Percentiles rank a stretch among this genome's conserved stretches.
Conservation (phyloP, 2,113 vertebrate species). For the Numida meleagris region DNA sequence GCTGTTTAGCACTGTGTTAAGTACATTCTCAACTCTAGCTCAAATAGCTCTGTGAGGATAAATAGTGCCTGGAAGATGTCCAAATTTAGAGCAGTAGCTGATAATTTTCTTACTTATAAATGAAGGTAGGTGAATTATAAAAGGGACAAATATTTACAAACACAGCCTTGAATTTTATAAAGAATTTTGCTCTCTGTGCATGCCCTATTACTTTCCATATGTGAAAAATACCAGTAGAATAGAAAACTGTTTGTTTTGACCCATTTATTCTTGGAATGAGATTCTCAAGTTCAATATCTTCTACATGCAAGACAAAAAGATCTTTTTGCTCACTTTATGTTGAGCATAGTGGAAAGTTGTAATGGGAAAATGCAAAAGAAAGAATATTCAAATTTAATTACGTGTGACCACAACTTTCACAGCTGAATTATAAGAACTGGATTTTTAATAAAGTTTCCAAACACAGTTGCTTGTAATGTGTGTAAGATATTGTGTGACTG, state of each 20-base stretch:
- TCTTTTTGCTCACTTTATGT: neutral
- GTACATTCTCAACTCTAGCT: neutral
- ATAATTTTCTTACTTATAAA: neutral
- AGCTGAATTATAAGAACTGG: neutral
- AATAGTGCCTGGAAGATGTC: neutral
- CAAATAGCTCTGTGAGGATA: neutral
- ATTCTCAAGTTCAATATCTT: neutral
- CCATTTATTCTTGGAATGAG: neutral
- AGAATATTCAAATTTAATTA: neutral
- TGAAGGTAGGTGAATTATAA: slow-evolving; percentile 2
- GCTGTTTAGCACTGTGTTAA: neutral
- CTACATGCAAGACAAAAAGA: neutral
- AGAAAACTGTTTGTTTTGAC: neutral
- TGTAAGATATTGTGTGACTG: neutral
- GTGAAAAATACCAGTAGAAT: neutral
- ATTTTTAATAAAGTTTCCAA: neutral
- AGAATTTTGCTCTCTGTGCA: neutral
- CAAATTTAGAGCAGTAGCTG: neutral
- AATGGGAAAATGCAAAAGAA: neutral
- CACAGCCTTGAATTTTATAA: neutral
- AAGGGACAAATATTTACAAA: slow-evolving; percentile 16
- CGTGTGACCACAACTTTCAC: neutral
- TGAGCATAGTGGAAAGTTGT: neutral
- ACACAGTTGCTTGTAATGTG: neutral
- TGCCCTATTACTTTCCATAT: neutral